Base-by-base conservation (phyloP, 2,797 vertebrate species). In the Periophthalmus magnuspinnatus region DNA sequence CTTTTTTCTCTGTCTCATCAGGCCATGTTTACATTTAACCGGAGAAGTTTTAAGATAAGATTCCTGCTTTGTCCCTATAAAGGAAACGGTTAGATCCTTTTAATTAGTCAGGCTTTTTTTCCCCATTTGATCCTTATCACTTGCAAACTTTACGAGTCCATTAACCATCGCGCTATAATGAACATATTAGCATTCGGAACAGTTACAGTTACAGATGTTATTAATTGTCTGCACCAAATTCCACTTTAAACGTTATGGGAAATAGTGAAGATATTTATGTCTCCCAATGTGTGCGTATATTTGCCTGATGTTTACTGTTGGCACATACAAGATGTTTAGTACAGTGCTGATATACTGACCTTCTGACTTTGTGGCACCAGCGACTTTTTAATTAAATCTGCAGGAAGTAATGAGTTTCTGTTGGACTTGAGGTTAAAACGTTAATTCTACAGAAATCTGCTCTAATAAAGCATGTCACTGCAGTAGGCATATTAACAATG, bases 81-180 rank as follows among this genome's bases (percentile, higher is more conserved):
- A 86, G 81, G 84, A 80, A 71, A 84, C 79, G 14, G 85, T 81
- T 78, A 75, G 74, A 85, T 89, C 36, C 74, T 58, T 84, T 89
- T 86, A 89, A 90, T 86, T 85, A 89, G 74, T 77, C 65, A 36
- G 10, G 60, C 64, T 80, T 69, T 62, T 55, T 28, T 28, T 28
- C n/a, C 58, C 74, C 70, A 59, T 76, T 84, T 90, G 85, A 88
- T 86, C 86, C 81, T 81, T 82, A 82, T 86, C 84, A 72, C 77
- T 83, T 77, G 63, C 3, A 65, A 82, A 84, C 81, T 86, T 86
- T 86, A 82, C 76, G 76, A 75, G 78, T 86, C 71, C 81, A 80
- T 86, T 88, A 86, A 81, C 82, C 61, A 64, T 75, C 77, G 70
- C 72, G 70, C 80, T 52, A 3, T 45, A 85, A 87, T 87, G 74